Conservation (phyloP, 2,797 vertebrate genomes). For the Squalus acanthias region DNA sequence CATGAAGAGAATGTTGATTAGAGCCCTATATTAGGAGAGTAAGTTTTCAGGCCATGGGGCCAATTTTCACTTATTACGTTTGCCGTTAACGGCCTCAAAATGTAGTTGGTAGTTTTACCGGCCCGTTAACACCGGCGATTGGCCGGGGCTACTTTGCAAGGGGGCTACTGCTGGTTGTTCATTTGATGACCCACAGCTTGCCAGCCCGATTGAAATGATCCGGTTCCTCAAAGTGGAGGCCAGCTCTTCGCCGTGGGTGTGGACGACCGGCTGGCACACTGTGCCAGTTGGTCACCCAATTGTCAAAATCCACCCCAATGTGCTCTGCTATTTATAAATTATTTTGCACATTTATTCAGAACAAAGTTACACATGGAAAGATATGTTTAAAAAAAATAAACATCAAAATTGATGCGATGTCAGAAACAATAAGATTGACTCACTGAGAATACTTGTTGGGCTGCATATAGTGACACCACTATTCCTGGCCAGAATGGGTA, state of each 20-base stretch:
- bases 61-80: not conserved
- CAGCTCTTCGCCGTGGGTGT: not conserved
- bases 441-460: too few species aligned
- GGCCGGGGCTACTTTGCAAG: not conserved
- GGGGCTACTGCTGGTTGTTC: not conserved
- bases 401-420: too few species aligned
- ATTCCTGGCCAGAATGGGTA: too few species aligned
- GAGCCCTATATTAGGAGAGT: not conserved
- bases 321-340: not conserved
- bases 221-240: not conserved
- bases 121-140: not conserved
- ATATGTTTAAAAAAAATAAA: too few species aligned
- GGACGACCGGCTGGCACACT: not conserved
- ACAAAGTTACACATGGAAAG: too few species aligned
- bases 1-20: not conserved
- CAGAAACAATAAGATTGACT: too few species aligned
- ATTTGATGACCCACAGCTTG: not conserved
- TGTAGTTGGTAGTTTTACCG: not conserved
- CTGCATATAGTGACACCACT: too few species aligned
- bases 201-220: not conserved
- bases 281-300: not conserved
- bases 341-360: too few species aligned
- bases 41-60: not conserved
- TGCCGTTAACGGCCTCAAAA: not conserved
- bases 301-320: not conserved